Evolutionary conservation across 2,797 vertebrate species (phyloP), one percentile per base, ranked within the genome.

Genomic region (Okamejei kenojei): DNA sequence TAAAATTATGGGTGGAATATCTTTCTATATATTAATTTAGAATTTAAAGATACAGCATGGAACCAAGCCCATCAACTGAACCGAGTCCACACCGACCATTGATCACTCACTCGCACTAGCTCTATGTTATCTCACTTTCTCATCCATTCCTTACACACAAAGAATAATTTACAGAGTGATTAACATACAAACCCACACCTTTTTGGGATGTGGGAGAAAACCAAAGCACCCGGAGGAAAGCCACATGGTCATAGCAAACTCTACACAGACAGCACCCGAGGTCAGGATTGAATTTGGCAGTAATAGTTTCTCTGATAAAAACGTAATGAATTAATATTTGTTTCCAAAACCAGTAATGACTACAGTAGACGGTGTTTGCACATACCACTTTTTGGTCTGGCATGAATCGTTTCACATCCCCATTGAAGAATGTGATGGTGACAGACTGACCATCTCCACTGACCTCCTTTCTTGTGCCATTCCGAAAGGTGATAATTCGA

Each of bases 341-440:
- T 86, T 63, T n/a, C 82, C n/a, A 8, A 63, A 17, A 29, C 11
- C 58, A 63, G 82, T 65, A 92, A 54, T 73, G 45, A 76, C 68
- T n/a, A 38, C 6, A 11, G 90, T 74, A 91, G 35, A 80, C 78
- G 45, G 17, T 29, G 17, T 29, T 38, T 86, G 65, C 65, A 95
- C 96, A 54, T 93, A 96, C 96, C 96, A 95, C 95, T 93, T 93
- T 96, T 92, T 95, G 95, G 71, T 97, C 95, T 29, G 96, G 94
- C 94, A 95, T 94, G 10, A 95, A 94, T 93, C 95, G 96, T 94
- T 96, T 97, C 94, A 97, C 7, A 35, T 97, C 96, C 21, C 96
- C 96, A 1, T 96, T 97, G 76, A 95, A 95, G 94, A 97, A 97
- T 0, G 93, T 94, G 76, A 97, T 94, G 0, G 90, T 94, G 23